A percentile compares a stretch with the other conserved stretches of the same genome.
phyloP scores from a whole-genome alignment of 1,140 invertebrate species.

The Cherax destructor region DNA sequence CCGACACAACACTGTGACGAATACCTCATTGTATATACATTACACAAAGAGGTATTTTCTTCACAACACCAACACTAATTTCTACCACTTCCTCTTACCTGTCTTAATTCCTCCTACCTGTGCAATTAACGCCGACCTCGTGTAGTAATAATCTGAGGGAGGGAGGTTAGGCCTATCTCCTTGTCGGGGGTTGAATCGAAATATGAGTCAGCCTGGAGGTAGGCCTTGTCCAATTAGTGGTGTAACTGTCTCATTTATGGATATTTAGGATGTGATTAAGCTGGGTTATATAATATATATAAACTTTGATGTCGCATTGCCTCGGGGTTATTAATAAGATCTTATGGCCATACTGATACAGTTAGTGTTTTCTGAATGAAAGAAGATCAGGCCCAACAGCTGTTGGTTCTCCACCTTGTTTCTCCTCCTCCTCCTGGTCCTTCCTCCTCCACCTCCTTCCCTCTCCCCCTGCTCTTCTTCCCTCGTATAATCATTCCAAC shows the following conservation, averaged over 20 bases:
- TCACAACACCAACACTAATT: too few species aligned
- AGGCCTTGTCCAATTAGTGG: neutral
- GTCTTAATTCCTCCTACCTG: neutral
- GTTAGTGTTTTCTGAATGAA: too few species aligned
- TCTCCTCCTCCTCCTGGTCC: too few species aligned
- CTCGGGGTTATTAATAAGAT: neutral
- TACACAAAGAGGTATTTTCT: too few species aligned
- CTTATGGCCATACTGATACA: too few species aligned
- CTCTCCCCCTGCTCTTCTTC: too few species aligned
- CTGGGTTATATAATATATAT: neutral
- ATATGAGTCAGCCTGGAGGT: neutral
- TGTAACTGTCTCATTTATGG: neutral
- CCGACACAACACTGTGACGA: too few species aligned
- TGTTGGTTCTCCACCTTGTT: too few species aligned
- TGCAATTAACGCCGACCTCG: neutral
- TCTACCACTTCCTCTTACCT: neutral
- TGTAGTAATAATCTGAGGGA: neutral
- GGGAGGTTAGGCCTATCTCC: neutral
- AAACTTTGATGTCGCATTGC: neutral
- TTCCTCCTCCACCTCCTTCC: too few species aligned
- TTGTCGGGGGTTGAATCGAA: neutral
- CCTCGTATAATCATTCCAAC: too few species aligned
- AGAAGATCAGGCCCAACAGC: too few species aligned
- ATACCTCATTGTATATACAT: too few species aligned
- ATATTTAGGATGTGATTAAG: neutral